Evolutionary conservation across 2,113 vertebrate species (phyloP).

Genomic region (Protomyctophum bolini): DNA sequence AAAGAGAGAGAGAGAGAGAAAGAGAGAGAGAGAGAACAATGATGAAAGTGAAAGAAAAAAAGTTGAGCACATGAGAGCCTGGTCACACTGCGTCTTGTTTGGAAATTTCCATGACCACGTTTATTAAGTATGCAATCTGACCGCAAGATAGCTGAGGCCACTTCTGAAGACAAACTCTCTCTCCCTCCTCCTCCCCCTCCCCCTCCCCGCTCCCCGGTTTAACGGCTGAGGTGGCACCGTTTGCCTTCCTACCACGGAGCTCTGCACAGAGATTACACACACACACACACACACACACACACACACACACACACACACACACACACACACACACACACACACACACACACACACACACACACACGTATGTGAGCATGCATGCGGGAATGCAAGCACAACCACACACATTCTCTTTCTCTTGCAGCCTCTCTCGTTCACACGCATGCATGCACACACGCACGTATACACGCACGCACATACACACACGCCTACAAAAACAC

Average conservation of each 20-base stretch:
- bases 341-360: background rate
- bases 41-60: slow-evolving; percentile 14
- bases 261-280: slow-evolving; percentile 56
- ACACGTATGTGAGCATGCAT: background rate
- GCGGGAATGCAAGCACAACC: background rate
- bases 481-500: slow-evolving; percentile 1
- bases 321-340: background rate
- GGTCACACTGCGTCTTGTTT: slow-evolving; percentile 60
- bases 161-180: slow-evolving; percentile 72
- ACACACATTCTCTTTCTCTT: background rate
- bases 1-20: slow-evolving; percentile 17
- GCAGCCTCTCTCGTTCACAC: background rate
- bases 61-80: slow-evolving; percentile 39
- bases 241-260: slow-evolving; percentile 62
- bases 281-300: background rate
- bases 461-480: background rate
- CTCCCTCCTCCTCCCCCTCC: slow-evolving; percentile 2
- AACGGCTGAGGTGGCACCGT: slow-evolving; percentile 70
- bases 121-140: slow-evolving; percentile 79
- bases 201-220: slow-evolving; percentile 66
- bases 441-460: background rate
- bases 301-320: slow-evolving; percentile 3
- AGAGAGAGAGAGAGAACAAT: slow-evolving; percentile 10
- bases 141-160: slow-evolving; percentile 68
- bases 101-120: slow-evolving; percentile 79